Conservation (phyloP, 2,113 vertebrate species). For the Morone saxatilis region DNA sequence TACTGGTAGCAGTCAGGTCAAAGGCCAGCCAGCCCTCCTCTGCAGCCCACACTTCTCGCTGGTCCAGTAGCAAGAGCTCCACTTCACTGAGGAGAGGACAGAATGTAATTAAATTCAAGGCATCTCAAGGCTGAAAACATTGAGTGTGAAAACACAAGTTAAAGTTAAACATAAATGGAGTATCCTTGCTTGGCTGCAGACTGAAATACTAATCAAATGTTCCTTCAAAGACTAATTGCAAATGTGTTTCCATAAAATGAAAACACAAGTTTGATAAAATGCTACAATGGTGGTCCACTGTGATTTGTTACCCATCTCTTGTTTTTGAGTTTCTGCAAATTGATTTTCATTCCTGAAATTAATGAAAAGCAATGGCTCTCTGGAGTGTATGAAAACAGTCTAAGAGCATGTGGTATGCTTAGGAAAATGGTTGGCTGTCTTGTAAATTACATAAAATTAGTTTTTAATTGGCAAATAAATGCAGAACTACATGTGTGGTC, state of each 20-base stretch:
- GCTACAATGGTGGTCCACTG: not conserved
- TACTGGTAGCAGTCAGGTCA: conserved; percentile 94
- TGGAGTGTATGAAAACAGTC: conserved; percentile 14
- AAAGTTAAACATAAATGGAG: not conserved
- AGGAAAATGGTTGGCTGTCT: conserved; percentile 6
- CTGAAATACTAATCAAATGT: not conserved
- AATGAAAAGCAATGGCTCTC: not conserved
- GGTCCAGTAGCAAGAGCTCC: conserved; percentile 92
- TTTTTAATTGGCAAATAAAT: conserved; percentile 17
- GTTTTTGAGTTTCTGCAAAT: conserved; percentile 18
- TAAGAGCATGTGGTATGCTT: conserved; percentile 10
- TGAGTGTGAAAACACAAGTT: not conserved
- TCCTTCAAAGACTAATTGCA: not conserved
- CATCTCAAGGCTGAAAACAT: conserved; percentile 9
- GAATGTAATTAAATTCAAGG: not conserved
- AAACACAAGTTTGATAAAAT: not conserved
- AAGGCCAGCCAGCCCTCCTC: conserved; percentile 98
- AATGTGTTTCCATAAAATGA: not conserved
- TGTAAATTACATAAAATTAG: not conserved
- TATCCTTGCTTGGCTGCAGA: not conserved
- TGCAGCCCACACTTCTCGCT: conserved; percentile 91
- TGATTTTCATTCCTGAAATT: conserved; percentile 31
- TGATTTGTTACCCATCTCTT: conserved; percentile 1
- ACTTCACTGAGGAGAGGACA: conserved; percentile 84
- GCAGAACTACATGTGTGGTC: conserved; percentile 29